Base-by-base conservation (phyloP, 2,888 invertebrate species). In the Aleiodes testaceus region DNA sequence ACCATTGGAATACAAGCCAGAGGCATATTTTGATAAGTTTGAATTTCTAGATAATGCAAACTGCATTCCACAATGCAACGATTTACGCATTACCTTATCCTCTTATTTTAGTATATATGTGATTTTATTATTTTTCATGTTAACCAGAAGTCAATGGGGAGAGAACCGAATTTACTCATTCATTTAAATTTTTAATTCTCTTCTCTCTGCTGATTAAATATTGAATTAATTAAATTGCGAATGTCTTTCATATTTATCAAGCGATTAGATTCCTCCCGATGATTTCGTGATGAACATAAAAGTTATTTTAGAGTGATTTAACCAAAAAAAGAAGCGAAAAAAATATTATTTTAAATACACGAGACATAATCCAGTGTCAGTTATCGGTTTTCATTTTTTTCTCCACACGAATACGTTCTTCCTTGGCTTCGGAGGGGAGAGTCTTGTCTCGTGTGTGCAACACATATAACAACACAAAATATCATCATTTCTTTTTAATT, bases 401-500 rank as follows among this genome's bases (percentile, higher is more conserved):
- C 42, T 30, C 30, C 45, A 69, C 52, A 63, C 44, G 18, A 18
- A 66, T 66, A 16, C 18, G 36, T 52, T 26, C 12, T 14, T 22
- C 45, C 12, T 6, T 7, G 55, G 9, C 36, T 7, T 36, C 7
- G 2, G 36, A 7, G 9, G 36, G 36, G 36, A 36, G 36, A 11
- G 36, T 36, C 36, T 36, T 36, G 26, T 67, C 44, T 45, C 44
- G 55, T 67, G 26, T 45, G 53, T 55, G 30, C 44, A 63, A 20
- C 63, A 63, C 63, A 45, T 45, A 45, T 20, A 63, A 45, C 63
- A 63, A 45, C 63, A 45, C 63, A 45, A 63, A 44, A 26, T 45
- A 45, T 69, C 30, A 63, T 69, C 44, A 52, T 69, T 69, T 64
- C 63, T 69, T 69, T 69, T 69, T 69, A 69, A 69, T 69, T 69